Percentiles rank a stretch among this genome's conserved stretches.
Evolutionary conservation across 1,140 invertebrate genomes (phyloP).

Genomic region (Tetramorium simillimum): DNA sequence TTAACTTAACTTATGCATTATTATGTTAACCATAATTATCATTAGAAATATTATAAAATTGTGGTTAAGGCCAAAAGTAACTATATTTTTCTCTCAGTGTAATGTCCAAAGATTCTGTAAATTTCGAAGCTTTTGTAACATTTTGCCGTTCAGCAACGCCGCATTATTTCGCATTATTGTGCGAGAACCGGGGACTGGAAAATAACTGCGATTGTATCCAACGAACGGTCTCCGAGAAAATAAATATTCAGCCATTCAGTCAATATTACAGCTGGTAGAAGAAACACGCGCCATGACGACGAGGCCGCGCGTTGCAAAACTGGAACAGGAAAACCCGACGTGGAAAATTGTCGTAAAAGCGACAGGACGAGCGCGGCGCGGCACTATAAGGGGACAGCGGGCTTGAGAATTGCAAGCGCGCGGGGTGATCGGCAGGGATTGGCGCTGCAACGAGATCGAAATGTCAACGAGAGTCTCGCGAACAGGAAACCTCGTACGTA

Average conservation of each 20-base stretch:
- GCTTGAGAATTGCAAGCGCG: slow-evolving; percentile 65
- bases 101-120: background rate
- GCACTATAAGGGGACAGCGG: background rate
- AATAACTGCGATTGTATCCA: slow-evolving; percentile 22
- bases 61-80: no score
- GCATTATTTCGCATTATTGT: slow-evolving; percentile 37
- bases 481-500: slow-evolving; percentile 70
- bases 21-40: no score
- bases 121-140: background rate
- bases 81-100: no score
- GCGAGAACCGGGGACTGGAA: slow-evolving; percentile 21
- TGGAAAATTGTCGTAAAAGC: slow-evolving; percentile 54
- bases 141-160: background rate
- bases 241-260: slow-evolving; percentile 38
- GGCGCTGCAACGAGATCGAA: slow-evolving; percentile 68
- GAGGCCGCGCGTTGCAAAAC: slow-evolving; percentile 34
- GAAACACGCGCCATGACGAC: slow-evolving; percentile 30
- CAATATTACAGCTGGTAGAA: slow-evolving; percentile 9
- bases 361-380: slow-evolving; percentile 19
- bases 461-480: slow-evolving; percentile 68
- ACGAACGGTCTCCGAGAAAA: slow-evolving; percentile 9
- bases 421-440: slow-evolving; percentile 65
- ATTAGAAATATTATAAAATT: no score
- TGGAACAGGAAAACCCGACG: slow-evolving; percentile 36
- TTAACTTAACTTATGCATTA: no score